A percentile compares a stretch with the other conserved stretches of the same genome.
Evolutionary conservation across 2,797 vertebrate species (phyloP).

Genomic region (Cheirogaleus major): DNA sequence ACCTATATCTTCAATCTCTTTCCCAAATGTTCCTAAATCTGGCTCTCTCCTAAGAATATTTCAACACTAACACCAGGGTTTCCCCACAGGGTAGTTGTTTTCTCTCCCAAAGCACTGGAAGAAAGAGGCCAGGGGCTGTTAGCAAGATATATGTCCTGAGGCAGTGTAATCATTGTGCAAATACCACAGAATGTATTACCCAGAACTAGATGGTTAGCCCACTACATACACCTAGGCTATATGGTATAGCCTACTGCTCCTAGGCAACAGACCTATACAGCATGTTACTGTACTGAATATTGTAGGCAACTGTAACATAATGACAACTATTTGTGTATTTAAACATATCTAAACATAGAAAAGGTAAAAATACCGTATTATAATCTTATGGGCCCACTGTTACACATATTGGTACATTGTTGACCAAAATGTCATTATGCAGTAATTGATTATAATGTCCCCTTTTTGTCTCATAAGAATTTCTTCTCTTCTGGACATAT

Average conservation of each 20-base stretch:
- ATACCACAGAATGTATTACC: neutral
- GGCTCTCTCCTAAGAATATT: neutral
- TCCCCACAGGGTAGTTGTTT: neutral
- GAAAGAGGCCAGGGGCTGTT: neutral
- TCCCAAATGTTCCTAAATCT: constrained; percentile 14
- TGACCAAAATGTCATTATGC: neutral
- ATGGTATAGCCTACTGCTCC: neutral
- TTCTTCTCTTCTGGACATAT: constrained; percentile 2
- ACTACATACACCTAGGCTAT: neutral
- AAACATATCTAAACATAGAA: neutral
- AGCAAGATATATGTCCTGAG: neutral
- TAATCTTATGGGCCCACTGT: neutral
- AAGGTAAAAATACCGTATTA: neutral
- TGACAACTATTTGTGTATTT: neutral
- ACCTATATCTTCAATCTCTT: neutral
- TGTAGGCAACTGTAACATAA: neutral
- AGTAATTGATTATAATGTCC: neutral
- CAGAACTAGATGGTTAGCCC: neutral
- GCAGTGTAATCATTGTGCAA: neutral
- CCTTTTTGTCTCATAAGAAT: neutral
- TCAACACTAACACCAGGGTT: neutral
- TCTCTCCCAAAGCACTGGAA: neutral
- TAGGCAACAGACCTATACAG: neutral
- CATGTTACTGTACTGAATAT: neutral
- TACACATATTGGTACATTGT: neutral